A percentile compares a stretch with the other conserved stretches of the same genome.
These are phyloP conservation scores for Pachyseris speciosa DNA, from an alignment of 64 coral and sea anemone species.

Conservation along the genomic window DNA sequence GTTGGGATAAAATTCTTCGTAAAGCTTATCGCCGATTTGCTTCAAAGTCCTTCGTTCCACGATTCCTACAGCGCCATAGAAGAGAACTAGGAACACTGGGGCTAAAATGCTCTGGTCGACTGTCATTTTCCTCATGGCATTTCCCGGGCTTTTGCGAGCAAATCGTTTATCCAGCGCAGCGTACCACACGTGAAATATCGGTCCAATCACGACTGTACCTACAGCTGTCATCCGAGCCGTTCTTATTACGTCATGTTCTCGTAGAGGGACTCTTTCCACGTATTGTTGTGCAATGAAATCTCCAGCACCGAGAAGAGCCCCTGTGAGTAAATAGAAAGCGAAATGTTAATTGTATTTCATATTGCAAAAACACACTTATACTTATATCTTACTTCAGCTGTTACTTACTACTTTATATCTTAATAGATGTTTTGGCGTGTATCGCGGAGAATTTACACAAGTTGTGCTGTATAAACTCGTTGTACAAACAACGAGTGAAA, in stretches of 20 bases:
- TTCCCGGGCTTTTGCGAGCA: slow-evolving; percentile 30
- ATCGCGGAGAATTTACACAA: too few species aligned
- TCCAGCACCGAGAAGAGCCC: slow-evolving; percentile 69
- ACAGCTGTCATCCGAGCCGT: slow-evolving; percentile 76
- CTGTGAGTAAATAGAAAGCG: slow-evolving; percentile 6
- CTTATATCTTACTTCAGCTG: too few species aligned
- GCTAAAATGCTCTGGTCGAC: slow-evolving; percentile 82
- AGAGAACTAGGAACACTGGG: slow-evolving; percentile 62
- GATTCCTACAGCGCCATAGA: slow-evolving; percentile 69
- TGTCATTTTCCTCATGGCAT: slow-evolving; percentile 91
- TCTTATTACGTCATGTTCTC: slow-evolving; percentile 58
- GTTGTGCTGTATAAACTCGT: too few species aligned
- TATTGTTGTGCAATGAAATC: slow-evolving; percentile 87
- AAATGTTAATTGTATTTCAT: too few species aligned
- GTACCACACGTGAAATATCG: slow-evolving; percentile 87
- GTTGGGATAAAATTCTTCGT: slow-evolving; percentile 71
- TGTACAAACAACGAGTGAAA: too few species aligned
- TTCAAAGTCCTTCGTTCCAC: slow-evolving; percentile 71
- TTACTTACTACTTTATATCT: too few species aligned
- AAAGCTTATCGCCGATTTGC: slow-evolving; percentile 75
- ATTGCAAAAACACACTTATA: too few species aligned
- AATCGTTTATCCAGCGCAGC: slow-evolving; percentile 69
- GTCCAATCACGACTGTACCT: slow-evolving; percentile 64
- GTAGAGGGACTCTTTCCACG: slow-evolving; percentile 49
- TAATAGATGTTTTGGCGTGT: too few species aligned